Evolutionary conservation across 2,113 vertebrate genomes (phyloP), one percentile per base, ranked within the genome.

Genomic region (Kryptolebias marmoratus): DNA sequence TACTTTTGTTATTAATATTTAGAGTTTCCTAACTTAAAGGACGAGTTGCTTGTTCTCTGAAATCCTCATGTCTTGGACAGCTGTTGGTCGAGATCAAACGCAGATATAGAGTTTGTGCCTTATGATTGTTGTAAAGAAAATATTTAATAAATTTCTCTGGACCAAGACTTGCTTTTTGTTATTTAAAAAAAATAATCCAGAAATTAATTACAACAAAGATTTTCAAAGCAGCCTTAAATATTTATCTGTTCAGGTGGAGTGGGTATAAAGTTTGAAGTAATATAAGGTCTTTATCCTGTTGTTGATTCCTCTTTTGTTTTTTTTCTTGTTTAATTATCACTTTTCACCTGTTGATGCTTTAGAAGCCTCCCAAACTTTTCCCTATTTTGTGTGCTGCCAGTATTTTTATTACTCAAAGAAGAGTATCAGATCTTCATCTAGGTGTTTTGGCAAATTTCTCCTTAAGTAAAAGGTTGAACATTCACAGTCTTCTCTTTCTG

Each of bases 101-200:
- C 42, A 66, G 62, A 64, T 44, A 57, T 62, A 39, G 4, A 64
- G 7, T 36, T 36, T 73, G 57, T 80, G 39, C 49, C 77, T 18
- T 79, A 62, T 81, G 67, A 70, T 65, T 83, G 62, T 64, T 87
- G 61, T 64, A 74, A 84, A 80, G 56, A 69, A 80, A 64, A 66
- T 83, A 84, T 90, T 89, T 82, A 89, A 89, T 91, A 87, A 86
- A 89, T 75, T 70, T 62, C 54, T 81, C 16, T 36, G 59, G 47
- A 13, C 16, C 49, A n/a, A 45, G 6, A n/a, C 44, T 57, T 58
- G 45, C 1, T 65, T 42, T n/a, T 39, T 4, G 18, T 15, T 39
- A 39, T 22, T 15, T 12, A 3, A 36, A 27, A 5, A 8, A 45
- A 12, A 11, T 36, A 14, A 48, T 48, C 45, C 14, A 48, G 14